phyloP scores from a whole-genome alignment of 2,888 invertebrate species.

The Autographa pulchrina region DNA sequence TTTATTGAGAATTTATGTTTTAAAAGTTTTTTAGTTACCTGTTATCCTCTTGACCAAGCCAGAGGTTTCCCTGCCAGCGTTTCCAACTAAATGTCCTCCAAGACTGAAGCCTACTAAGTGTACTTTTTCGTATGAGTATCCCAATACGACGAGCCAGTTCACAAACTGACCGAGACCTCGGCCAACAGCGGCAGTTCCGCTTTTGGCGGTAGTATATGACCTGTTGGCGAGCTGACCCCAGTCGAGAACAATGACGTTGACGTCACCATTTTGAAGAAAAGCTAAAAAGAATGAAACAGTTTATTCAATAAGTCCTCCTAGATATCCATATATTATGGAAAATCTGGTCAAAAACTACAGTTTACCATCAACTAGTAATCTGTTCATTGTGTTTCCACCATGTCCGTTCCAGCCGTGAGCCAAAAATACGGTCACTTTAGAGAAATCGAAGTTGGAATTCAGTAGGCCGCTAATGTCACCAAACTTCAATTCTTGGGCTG shows the following conservation, averaged over 20 bases:
- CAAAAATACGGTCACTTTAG: conserved; percentile 69
- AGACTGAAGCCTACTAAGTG: conserved; percentile 85
- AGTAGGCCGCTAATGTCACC: conserved; percentile 59
- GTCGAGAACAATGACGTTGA: conserved; percentile 83
- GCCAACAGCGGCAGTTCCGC: conserved; percentile 70
- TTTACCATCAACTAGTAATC: conserved; percentile 70
- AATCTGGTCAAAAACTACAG: background rate
- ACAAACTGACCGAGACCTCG: conserved; percentile 71
- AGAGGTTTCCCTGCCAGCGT: conserved; percentile 72
- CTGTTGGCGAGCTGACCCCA: conserved; percentile 78
- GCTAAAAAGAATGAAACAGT: conserved; percentile 60
- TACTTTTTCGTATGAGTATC: conserved; percentile 67
- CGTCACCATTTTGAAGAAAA: conserved; percentile 70
- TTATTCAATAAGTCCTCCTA: background rate
- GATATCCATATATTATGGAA: too few relatives aligned
- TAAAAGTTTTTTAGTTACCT: conserved; percentile 61
- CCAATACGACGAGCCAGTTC: conserved; percentile 67
- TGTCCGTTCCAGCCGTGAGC: conserved; percentile 79
- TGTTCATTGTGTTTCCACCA: conserved; percentile 69
- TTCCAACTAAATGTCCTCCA: conserved; percentile 82
- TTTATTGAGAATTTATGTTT: background rate
- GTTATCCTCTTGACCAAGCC: conserved; percentile 75
- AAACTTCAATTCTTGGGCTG: conserved; percentile 60
- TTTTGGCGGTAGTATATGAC: conserved; percentile 74
- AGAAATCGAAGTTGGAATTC: conserved; percentile 65